Evolutionary conservation across 92 coral and sea anemone species (phyloP).

Genomic region (Heteractis magnifica): DNA sequence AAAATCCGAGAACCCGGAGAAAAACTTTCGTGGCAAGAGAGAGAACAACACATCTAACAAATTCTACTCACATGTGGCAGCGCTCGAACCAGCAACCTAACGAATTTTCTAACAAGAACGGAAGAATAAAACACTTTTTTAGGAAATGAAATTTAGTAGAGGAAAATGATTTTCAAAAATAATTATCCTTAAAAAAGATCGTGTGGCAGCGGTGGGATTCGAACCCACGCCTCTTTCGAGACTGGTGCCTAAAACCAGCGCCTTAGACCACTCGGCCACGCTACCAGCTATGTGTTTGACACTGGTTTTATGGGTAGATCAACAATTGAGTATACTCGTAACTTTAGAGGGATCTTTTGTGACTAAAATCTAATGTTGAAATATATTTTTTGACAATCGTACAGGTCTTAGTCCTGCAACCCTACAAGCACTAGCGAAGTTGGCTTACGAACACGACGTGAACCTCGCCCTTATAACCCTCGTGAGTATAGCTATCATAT

Average conservation of each 20-base stretch:
- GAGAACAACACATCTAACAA: too few species aligned
- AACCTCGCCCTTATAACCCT: conserved; percentile 72
- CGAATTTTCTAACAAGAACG: too few species aligned
- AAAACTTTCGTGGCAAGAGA: too few species aligned
- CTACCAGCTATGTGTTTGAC: conserved; percentile 5
- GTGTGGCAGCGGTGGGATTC: conserved; percentile 54
- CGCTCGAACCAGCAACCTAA: too few species aligned
- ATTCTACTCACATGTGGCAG: too few species aligned
- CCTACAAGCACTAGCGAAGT: conserved; percentile 88
- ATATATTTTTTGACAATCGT: background rate
- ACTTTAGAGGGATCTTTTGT: too few species aligned
- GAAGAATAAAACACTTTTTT: too few species aligned
- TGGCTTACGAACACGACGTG: conserved; percentile 66
- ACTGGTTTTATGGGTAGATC: background rate
- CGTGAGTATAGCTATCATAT: conserved; percentile 39
- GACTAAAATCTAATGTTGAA: too few species aligned
- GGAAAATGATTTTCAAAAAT: too few species aligned
- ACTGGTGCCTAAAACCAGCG: conserved; percentile 90
- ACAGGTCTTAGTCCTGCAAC: conserved; percentile 96
- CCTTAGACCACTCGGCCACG: conserved; percentile 72
- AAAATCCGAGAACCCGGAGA: too few species aligned
- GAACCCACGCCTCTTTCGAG: conserved; percentile 82
- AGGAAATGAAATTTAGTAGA: too few species aligned
- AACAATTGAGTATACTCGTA: background rate
- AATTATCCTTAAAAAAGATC: background rate